Evolutionary conservation across 2,888 invertebrate species (phyloP).

Genomic region (Cheilosia soror): DNA sequence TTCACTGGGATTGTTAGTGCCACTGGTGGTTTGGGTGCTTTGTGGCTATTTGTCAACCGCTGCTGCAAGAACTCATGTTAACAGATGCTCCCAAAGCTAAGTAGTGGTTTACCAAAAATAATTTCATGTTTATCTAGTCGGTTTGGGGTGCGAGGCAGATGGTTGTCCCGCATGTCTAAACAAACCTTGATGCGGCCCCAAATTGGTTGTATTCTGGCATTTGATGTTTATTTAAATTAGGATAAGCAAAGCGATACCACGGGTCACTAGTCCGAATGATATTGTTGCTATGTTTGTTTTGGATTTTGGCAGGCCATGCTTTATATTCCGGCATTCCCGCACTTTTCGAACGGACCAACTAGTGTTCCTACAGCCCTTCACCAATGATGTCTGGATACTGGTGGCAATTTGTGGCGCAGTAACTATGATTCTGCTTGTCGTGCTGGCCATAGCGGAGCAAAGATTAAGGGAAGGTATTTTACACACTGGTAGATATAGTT

Average conservation of each 20-base stretch:
- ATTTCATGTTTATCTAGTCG: conserved; percentile 71
- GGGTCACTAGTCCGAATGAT: conserved; percentile 54
- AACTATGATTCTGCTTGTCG: conserved; percentile 79
- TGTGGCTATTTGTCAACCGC: conserved; percentile 70
- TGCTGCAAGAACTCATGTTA: conserved; percentile 64
- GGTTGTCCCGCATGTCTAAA: conserved; percentile 65
- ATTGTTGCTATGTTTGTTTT: conserved; percentile 35
- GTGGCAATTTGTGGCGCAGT: conserved; percentile 82
- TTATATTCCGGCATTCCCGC: conserved; percentile 89
- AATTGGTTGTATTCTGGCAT: conserved; percentile 61
- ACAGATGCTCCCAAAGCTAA: conserved; percentile 71
- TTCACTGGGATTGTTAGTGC: conserved; percentile 57
- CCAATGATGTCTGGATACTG: conserved; percentile 86
- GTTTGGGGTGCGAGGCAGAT: conserved; percentile 41
- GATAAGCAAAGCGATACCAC: conserved; percentile 60
- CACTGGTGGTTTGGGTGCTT: conserved; percentile 49
- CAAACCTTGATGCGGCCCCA: conserved; percentile 66
- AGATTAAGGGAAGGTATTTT: conserved; percentile 28
- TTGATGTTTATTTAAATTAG: conserved; percentile 72
- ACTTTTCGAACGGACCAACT: conserved; percentile 86
- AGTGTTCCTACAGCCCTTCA: conserved; percentile 87
- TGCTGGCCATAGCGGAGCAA: conserved; percentile 60
- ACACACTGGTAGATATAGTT: not conserved
- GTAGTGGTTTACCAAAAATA: conserved; percentile 72
- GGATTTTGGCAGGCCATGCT: conserved; percentile 85